Evolutionary conservation across 2,888 invertebrate species (phyloP).

Genomic region (Patella depressa): DNA sequence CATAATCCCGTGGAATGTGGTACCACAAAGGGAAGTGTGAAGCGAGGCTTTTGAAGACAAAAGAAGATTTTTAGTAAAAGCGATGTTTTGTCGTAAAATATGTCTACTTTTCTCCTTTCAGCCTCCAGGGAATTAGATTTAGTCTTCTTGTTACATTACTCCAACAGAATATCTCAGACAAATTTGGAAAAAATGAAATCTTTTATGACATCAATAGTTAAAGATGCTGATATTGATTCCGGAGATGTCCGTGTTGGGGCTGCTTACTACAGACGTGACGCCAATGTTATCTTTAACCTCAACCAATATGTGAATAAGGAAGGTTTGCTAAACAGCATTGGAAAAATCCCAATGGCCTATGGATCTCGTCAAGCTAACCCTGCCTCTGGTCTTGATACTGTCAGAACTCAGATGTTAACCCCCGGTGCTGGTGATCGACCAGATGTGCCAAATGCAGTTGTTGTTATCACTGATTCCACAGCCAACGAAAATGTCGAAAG

Average conservation of each 20-base stretch:
- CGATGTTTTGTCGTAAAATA: background rate
- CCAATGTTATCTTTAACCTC: constrained; percentile 47
- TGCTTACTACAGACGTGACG: constrained; percentile 40
- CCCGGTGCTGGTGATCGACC: constrained; percentile 40
- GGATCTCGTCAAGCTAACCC: constrained; percentile 40
- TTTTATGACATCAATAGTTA: constrained; percentile 42
- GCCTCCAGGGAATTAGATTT: constrained; percentile 50
- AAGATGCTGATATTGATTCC: constrained; percentile 46
- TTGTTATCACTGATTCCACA: constrained; percentile 52
- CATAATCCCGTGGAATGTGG: too few relatives aligned
- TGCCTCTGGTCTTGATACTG: constrained; percentile 48
- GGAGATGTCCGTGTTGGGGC: constrained; percentile 50
- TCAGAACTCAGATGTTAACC: constrained; percentile 41
- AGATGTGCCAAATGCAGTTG: constrained; percentile 46
- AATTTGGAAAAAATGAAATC: constrained; percentile 38
- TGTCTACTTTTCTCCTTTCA: constrained; percentile 29
- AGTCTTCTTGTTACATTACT: constrained; percentile 53
- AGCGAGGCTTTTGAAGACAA: too few relatives aligned
- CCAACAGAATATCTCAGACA: constrained; percentile 35
- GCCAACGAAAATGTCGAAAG: constrained; percentile 39
- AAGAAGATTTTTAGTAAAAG: background rate
- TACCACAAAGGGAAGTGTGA: too few relatives aligned
- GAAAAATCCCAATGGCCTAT: constrained; percentile 38
- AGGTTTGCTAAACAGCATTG: constrained; percentile 43
- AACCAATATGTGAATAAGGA: constrained; percentile 46